Conservation (phyloP, 2,797 vertebrate genomes). For the Lepidocolaptes lacrymiger region DNA sequence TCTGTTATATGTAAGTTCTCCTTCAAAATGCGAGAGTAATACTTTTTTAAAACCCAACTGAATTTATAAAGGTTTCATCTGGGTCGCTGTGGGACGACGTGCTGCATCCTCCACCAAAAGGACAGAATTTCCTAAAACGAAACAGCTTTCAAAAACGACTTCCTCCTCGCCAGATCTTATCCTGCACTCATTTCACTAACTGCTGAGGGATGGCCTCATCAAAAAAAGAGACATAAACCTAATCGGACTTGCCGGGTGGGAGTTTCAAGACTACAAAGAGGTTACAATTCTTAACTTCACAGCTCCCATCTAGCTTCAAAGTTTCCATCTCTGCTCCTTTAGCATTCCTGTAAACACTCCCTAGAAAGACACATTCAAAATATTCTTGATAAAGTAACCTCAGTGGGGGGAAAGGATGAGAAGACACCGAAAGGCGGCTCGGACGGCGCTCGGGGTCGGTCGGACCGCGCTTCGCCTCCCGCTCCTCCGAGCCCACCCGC, state of each 20-base stretch:
- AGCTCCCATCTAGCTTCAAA: background rate
- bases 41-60: background rate
- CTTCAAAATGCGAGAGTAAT: conserved; percentile 25
- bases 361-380: background rate
- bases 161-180: background rate
- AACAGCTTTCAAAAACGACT: conserved; percentile 22
- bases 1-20: conserved; percentile 29
- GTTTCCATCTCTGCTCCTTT: background rate
- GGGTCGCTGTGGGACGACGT: background rate
- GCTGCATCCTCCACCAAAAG: background rate
- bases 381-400: background rate
- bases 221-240: background rate
- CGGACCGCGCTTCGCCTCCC: background rate
- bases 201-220: background rate
- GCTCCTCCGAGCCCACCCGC: background rate
- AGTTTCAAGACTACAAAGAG: background rate
- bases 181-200: background rate
- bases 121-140: background rate
- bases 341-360: background rate
- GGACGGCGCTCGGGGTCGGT: background rate
- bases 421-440: accelerated
- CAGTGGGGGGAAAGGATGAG: background rate
- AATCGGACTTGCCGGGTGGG: background rate
- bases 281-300: background rate
- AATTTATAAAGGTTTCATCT: background rate